Conservation (phyloP, 1,140 invertebrate species). For the Panagrolaimus sp. region DNA sequence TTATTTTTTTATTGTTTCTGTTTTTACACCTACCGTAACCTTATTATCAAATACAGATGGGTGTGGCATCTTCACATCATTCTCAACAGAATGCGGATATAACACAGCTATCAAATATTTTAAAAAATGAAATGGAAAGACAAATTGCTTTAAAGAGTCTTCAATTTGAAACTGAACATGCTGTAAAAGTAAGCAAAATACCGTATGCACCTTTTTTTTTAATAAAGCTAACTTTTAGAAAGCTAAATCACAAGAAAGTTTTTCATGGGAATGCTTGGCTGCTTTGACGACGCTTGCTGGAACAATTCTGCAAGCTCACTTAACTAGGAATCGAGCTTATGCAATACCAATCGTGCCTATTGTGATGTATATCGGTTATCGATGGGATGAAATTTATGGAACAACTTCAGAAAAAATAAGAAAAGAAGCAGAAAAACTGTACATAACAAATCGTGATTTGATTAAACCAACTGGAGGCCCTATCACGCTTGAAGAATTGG, state of each 20-base stretch:
- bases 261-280: constrained; percentile 16
- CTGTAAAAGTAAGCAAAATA: neutral
- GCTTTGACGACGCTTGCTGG: neutral
- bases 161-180: neutral
- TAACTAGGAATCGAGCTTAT: neutral
- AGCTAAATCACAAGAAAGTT: constrained; percentile 8
- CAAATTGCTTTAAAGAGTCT: neutral
- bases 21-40: too few relatives aligned
- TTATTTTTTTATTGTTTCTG: neutral
- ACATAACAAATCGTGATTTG: neutral
- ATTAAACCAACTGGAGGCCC: constrained; percentile 14
- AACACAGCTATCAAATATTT: neutral
- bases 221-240: neutral
- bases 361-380: constrained; percentile 18
- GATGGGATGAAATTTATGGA: neutral
- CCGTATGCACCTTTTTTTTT: neutral
- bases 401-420: neutral
- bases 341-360: constrained; percentile 19
- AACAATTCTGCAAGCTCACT: neutral
- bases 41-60: neutral
- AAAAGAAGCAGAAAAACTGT: constrained; percentile 12
- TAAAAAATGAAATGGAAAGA: neutral
- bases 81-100: neutral
- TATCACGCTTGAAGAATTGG: constrained; percentile 21
- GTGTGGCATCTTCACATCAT: neutral